These are phyloP conservation scores for Lophius americanus DNA, from an alignment of 2,797 vertebrate genomes.

Conservation along the genomic window DNA sequence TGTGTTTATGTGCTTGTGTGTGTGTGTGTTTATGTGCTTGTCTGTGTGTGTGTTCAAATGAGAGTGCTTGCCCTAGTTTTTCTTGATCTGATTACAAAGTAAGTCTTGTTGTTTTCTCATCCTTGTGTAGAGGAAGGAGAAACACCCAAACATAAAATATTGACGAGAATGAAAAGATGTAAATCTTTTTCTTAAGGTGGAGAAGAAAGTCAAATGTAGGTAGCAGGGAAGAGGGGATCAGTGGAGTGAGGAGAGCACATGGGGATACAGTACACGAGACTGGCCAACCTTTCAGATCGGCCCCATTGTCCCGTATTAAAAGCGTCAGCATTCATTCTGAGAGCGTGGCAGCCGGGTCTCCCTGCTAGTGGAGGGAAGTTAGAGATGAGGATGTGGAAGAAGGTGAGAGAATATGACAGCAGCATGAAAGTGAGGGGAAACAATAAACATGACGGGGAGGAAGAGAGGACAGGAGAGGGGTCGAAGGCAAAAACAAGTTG, in stretches of 20 bases:
- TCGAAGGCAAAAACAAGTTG: slow-evolving; percentile 54
- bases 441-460: slow-evolving; percentile 21
- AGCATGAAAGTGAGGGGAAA: slow-evolving; percentile 9
- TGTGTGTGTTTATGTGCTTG: too few relatives aligned
- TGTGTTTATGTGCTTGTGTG: too few relatives aligned
- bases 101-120: too few relatives aligned
- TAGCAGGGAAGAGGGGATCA: slow-evolving; percentile 23
- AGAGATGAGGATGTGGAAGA: slow-evolving; percentile 5
- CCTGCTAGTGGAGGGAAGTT: slow-evolving; percentile 23
- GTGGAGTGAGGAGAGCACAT: slow-evolving; percentile 36
- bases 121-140: not conserved
- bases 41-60: too few relatives aligned
- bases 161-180: slow-evolving; percentile 4
- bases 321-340: slow-evolving; percentile 85
- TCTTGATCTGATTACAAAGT: too few relatives aligned
- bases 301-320: slow-evolving; percentile 85
- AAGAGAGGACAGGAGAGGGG: slow-evolving; percentile 29
- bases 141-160: not conserved
- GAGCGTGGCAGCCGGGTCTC: slow-evolving; percentile 44
- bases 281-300: slow-evolving; percentile 80
- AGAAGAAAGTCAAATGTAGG: slow-evolving; percentile 19
- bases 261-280: slow-evolving; percentile 52
- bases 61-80: too few relatives aligned
- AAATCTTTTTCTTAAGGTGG: not conserved
- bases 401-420: slow-evolving; percentile 7